phyloP scores from a whole-genome alignment of 1,140 invertebrate genomes.

The Epicauta chinensis region DNA sequence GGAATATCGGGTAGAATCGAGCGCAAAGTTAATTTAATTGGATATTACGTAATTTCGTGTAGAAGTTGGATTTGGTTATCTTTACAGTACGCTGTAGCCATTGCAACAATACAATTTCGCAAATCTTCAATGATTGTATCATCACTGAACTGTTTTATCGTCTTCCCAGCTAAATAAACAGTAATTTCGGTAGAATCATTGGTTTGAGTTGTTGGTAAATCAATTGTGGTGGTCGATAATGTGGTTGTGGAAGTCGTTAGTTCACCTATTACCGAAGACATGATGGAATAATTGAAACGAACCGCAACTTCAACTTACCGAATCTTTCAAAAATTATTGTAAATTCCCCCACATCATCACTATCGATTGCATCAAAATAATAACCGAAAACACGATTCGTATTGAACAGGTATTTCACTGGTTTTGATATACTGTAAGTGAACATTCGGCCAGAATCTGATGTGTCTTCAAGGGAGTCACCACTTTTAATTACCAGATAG shows the following conservation, averaged over 20 bases:
- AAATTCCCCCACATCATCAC: neutral
- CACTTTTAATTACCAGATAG: slow-evolving; percentile 4
- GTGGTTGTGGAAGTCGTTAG: neutral
- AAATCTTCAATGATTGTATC: neutral
- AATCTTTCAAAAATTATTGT: neutral
- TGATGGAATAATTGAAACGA: no score
- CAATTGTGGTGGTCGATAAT: slow-evolving; percentile 2
- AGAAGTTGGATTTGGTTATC: neutral
- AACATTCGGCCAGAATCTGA: slow-evolving; percentile 2
- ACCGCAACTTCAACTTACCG: neutral
- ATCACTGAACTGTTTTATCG: neutral
- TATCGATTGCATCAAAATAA: neutral
- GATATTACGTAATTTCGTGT: slow-evolving; percentile 1
- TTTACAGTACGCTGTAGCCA: slow-evolving; percentile 2
- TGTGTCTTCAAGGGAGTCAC: neutral
- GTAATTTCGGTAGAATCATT: slow-evolving; percentile 5
- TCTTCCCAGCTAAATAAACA: slow-evolving; percentile 3
- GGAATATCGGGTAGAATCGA: no score
- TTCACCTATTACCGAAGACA: neutral
- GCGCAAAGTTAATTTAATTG: no score
- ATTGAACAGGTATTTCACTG: slow-evolving; percentile 2
- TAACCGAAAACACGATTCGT: slow-evolving; percentile 1
- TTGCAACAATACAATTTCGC: neutral
- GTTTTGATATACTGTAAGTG: neutral
- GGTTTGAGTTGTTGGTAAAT: slow-evolving; percentile 1